These are phyloP conservation scores for Cyanistes caeruleus DNA, from an alignment of 2,113 vertebrate genomes.

Conservation along the genomic window DNA sequence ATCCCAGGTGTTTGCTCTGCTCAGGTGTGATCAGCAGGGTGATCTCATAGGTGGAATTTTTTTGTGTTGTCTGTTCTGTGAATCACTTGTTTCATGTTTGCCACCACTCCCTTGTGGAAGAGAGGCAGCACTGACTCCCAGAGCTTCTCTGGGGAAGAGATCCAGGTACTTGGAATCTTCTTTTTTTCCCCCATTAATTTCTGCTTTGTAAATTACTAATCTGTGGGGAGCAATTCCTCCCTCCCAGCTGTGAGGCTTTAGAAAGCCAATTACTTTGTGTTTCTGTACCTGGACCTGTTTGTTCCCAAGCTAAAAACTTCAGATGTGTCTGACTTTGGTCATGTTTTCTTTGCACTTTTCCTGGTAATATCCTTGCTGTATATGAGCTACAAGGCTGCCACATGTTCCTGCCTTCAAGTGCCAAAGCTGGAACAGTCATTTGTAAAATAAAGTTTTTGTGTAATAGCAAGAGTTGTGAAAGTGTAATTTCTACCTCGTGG, in stretches of 20 bases:
- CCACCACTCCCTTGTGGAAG: not conserved
- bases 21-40: not conserved
- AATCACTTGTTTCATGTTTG: not conserved
- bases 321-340: not conserved
- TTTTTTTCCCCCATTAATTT: not conserved
- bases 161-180: not conserved
- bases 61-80: not conserved
- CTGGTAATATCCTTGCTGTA: rapidly evolving
- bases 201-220: not conserved
- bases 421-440: not conserved
- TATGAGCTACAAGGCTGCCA: not conserved
- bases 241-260: not conserved
- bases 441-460: conserved; percentile 31
- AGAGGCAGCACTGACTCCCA: not conserved
- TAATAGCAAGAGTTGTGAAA: not conserved
- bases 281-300: not conserved
- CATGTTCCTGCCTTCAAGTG: not conserved
- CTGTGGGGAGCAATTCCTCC: not conserved
- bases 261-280: not conserved
- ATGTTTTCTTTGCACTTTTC: not conserved
- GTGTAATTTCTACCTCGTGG: rapidly evolving
- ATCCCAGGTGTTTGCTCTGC: not conserved
- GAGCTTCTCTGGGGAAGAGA: not conserved
- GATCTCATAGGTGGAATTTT: rapidly evolving
- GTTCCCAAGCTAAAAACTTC: not conserved